Evolutionary conservation across 2,113 vertebrate species (phyloP).

Genomic region (Oreochromis niloticus): DNA sequence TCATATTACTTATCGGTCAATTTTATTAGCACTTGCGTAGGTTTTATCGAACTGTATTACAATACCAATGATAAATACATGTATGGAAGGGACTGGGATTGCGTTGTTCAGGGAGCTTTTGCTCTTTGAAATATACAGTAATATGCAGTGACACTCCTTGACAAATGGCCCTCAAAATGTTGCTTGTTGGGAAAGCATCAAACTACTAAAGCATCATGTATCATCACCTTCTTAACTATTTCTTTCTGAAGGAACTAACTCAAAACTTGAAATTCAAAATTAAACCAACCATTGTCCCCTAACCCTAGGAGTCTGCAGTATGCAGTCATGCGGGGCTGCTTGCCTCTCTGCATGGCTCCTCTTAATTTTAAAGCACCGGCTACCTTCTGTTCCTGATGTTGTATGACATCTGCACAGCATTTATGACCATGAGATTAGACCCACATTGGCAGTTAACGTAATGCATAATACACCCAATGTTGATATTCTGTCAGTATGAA

Average conservation of each 20-base stretch:
- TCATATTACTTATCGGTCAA: not conserved
- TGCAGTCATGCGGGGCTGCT: not conserved
- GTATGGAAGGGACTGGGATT: not conserved
- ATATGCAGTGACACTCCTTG: not conserved
- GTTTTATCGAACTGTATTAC: not conserved
- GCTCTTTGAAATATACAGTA: not conserved
- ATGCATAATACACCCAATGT: not conserved
- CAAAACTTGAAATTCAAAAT: not conserved
- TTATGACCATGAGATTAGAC: not conserved
- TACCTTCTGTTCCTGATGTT: not conserved
- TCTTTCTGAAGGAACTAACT: not conserved
- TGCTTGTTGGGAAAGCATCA: not conserved
- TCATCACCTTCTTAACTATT: not conserved
- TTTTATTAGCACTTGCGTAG: not conserved
- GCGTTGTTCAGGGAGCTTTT: not conserved
- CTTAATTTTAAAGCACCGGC: not conserved
- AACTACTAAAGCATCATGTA: not conserved
- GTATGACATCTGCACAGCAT: conserved; percentile 12
- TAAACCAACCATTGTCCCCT: not conserved
- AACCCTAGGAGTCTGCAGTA: not conserved
- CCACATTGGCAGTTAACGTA: not conserved
- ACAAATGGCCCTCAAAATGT: not conserved
- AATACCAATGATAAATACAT: not conserved
- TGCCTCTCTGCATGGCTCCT: not conserved
- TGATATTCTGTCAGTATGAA: not conserved